A percentile compares a stretch with the other conserved stretches of the same genome.
Evolutionary conservation across 2,888 invertebrate species (phyloP).

Genomic region (Acanthosepion esculentum): DNA sequence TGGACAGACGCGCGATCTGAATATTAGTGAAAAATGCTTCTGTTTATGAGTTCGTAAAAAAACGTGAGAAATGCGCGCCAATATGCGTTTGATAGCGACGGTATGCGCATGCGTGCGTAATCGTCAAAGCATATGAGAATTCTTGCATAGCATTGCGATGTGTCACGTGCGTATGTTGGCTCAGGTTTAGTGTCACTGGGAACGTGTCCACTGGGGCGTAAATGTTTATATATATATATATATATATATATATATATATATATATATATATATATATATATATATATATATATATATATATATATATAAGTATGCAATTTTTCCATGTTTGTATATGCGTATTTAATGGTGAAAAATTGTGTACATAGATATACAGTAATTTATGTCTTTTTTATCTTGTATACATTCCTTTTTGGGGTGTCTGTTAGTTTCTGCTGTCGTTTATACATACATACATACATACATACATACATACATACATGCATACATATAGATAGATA

Average conservation of each 20-base stretch:
- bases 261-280: constrained; percentile 33
- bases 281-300: not conserved
- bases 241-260: constrained; percentile 33
- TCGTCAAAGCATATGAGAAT: not conserved
- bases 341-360: too few relatives aligned
- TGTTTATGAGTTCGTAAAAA: not conserved
- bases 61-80: not conserved
- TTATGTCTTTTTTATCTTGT: too few relatives aligned
- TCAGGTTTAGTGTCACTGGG: constrained; percentile 21
- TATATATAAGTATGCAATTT: not conserved
- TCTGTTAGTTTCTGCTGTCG: not conserved
- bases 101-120: constrained; percentile 33
- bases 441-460: not conserved
- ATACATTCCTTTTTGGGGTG: too few relatives aligned
- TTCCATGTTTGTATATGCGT: too few relatives aligned
- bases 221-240: not conserved
- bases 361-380: too few relatives aligned
- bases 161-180: not conserved
- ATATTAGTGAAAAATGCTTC: not conserved
- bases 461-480: not conserved
- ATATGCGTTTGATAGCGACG: not conserved
- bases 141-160: constrained; percentile 33
- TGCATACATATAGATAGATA: too few relatives aligned
- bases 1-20: not conserved
- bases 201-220: not conserved